Percentiles rank a stretch among this genome's conserved stretches.
These are phyloP conservation scores for Stenolophus ochropezus DNA, from an alignment of 2,888 invertebrate species.

Conservation along the genomic window DNA sequence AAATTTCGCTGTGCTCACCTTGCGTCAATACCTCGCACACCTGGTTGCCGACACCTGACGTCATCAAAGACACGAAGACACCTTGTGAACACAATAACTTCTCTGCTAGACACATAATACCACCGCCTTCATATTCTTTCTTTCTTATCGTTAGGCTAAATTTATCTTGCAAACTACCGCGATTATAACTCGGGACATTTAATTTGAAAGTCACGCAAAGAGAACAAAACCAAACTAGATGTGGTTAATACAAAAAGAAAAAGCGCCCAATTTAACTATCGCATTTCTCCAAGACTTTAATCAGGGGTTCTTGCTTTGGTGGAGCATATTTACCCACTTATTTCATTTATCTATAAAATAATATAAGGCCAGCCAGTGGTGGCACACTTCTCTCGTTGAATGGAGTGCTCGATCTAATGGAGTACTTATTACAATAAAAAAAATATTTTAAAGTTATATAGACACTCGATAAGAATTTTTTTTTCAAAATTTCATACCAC, in stretches of 20 bases:
- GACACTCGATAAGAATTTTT: no score
- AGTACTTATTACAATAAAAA: no score
- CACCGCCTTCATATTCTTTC: conserved; percentile 2
- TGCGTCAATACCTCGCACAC: conserved; percentile 11
- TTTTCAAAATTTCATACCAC: no score
- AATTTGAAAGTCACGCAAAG: neutral
- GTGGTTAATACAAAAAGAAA: neutral
- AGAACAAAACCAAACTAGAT: neutral
- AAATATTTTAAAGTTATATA: no score
- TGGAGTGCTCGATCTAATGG: no score
- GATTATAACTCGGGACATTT: conserved; percentile 7
- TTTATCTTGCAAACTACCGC: conserved; percentile 1
- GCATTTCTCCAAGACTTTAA: neutral
- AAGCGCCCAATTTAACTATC: neutral
- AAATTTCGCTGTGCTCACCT: conserved; percentile 40
- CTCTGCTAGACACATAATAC: neutral
- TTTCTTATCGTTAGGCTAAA: conserved; percentile 26
- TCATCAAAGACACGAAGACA: conserved; percentile 34
- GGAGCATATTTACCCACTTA: neutral
- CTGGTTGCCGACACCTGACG: conserved; percentile 12
- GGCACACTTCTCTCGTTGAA: no score
- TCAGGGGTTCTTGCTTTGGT: neutral
- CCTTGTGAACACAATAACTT: conserved; percentile 31
- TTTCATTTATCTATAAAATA: no score
- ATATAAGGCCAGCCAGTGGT: no score